These are phyloP conservation scores for Eremophila alpestris DNA, from an alignment of 2,797 vertebrate genomes.

Conservation along the genomic window DNA sequence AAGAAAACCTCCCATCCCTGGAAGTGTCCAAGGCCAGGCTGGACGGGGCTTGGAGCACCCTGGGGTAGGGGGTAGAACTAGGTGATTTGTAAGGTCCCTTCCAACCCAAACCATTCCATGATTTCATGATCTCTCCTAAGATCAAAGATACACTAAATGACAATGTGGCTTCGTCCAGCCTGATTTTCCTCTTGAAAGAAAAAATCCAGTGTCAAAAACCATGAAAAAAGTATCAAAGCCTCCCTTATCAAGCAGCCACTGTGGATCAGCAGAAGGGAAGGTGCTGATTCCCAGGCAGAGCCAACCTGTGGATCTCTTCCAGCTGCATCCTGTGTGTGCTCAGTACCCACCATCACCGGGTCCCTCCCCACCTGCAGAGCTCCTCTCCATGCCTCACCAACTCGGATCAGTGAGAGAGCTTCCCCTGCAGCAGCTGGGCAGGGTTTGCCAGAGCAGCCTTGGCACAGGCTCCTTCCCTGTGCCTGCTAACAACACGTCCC, in stretches of 20 bases:
- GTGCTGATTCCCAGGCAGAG: not conserved
- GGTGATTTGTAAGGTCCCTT: not conserved
- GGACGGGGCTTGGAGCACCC: accelerated
- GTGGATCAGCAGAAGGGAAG: not conserved
- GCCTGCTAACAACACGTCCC: not conserved
- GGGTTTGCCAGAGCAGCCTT: not conserved
- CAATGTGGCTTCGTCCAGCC: not conserved
- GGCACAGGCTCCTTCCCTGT: not conserved
- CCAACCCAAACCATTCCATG: not conserved
- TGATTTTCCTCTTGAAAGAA: not conserved
- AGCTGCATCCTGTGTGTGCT: not conserved
- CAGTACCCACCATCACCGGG: not conserved
- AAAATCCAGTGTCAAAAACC: not conserved
- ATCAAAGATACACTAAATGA: not conserved
- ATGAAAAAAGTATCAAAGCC: not conserved
- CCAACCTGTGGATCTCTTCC: not conserved
- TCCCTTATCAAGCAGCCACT: not conserved
- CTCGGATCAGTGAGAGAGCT: not conserved
- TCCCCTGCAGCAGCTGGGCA: not conserved
- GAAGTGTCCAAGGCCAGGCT: not conserved
- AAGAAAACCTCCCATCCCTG: not conserved
- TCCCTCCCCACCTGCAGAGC: not conserved
- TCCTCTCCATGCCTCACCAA: not conserved
- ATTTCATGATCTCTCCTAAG: not conserved
- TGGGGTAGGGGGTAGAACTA: accelerated